Evolutionary conservation across 2,888 invertebrate species (phyloP), one percentile per base, ranked within the genome.

Genomic region (Notocelia uddmanniana): DNA sequence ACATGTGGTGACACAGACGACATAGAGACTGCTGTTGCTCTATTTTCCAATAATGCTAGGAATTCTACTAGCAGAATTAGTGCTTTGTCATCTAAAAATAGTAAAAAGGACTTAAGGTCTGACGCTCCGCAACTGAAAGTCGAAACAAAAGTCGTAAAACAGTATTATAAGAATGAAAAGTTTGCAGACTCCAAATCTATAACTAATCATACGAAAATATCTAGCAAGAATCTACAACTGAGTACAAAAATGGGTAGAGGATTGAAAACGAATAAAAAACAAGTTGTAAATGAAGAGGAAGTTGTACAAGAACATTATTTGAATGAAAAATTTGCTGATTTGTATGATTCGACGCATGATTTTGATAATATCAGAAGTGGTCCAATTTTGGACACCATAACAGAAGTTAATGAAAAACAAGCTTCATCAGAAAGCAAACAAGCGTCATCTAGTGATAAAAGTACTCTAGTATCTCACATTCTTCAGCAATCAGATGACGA

Each of bases 251-350:
- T 41, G 6, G 66, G 50, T 26, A 31, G 23, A 11, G 13, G 18
- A 6, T 71, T 52, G 52, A 75, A 67, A 55, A 64, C 18, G 6
- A 45, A 68, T 2, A 79, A 73, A 34, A 78, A 74, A 31, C 15
- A 68, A 59, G 63, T 63, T 0, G 78, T 81, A 67, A 41, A 13
- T 13, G 54, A 66, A 26, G n/a, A 74, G 37, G 31, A 74, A 58
- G 21, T 68, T 2, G 69, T 92, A 0, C 82, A 88, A 52, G 88
- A 93, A 60, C 87, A 87, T 76, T 93, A 89, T 69, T 90, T 81
- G 76, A 93, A 93, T 57, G 88, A 92, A 74, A 89, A 90, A 50
- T 93, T 89, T 52, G 54, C 75, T 13, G 73, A 68, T 41, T 83
- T 86, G 0, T 79, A 86, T 0, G 86, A 87, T 62, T 90, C 91